A percentile compares a stretch with the other conserved stretches of the same genome.
phyloP scores from a whole-genome alignment of 2,113 vertebrate genomes.

The Mystacornis crossleyi region DNA sequence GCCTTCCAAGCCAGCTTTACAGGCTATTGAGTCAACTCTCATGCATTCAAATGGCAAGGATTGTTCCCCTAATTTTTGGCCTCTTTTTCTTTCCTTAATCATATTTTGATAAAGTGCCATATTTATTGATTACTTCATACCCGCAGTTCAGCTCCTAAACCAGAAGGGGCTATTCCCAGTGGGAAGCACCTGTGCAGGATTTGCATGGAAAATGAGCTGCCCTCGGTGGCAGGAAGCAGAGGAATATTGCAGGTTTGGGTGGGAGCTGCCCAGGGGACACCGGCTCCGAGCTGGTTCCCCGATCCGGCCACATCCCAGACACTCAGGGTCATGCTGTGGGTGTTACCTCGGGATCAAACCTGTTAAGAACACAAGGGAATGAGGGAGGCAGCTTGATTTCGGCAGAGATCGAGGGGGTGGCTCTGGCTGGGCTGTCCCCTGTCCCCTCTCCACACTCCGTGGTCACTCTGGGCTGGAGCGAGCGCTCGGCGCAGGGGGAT shows the following conservation, averaged over 20 bases:
- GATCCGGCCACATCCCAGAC: neutral
- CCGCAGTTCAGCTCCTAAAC: neutral
- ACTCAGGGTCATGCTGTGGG: neutral
- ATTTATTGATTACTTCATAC: neutral
- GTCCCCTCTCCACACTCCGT: neutral
- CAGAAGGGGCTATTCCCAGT: neutral
- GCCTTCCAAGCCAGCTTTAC: constrained; percentile 21
- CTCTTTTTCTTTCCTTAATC: neutral
- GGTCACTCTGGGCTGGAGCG: neutral
- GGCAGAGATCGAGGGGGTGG: neutral
- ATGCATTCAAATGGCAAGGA: neutral
- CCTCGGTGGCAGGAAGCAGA: rapidly evolving
- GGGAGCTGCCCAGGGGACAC: neutral
- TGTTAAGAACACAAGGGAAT: neutral
- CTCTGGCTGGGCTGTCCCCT: neutral
- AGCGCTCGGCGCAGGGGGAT: neutral
- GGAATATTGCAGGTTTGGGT: neutral
- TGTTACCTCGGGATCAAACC: neutral
- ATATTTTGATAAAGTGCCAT: neutral
- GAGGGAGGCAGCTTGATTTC: neutral
- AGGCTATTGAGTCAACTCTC: neutral
- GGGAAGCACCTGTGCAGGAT: rapidly evolving
- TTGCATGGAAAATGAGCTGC: neutral
- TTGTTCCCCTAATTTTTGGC: neutral
- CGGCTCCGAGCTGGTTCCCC: neutral